These are phyloP conservation scores for Setophaga petechia DNA, from an alignment of 2,113 vertebrate species.

Conservation along the genomic window DNA sequence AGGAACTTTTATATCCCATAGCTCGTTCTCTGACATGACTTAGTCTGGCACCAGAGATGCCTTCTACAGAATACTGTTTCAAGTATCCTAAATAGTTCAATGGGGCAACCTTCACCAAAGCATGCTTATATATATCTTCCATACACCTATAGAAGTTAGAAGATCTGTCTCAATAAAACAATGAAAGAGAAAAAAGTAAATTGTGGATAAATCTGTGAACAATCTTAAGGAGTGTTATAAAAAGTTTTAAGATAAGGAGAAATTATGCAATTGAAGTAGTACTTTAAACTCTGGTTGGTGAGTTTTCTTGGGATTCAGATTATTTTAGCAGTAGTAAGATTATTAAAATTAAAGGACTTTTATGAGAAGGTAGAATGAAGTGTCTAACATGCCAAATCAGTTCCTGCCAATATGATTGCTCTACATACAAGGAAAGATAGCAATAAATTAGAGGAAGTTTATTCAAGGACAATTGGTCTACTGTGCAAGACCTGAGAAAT, in stretches of 20 bases:
- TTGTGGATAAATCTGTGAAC: background rate
- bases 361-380: conserved; percentile 56
- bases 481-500: conserved; percentile 32
- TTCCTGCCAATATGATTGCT: conserved; percentile 60
- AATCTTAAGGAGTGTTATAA: background rate
- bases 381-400: conserved; percentile 60
- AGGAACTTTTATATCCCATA: background rate
- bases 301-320: background rate
- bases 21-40: background rate
- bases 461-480: conserved; percentile 64
- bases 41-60: background rate
- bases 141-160: background rate
- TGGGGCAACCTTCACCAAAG: background rate
- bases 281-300: background rate
- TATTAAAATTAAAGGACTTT: conserved; percentile 70
- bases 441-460: conserved; percentile 65
- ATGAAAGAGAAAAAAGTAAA: background rate
- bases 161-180: background rate
- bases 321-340: conserved; percentile 59
- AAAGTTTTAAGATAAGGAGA: background rate
- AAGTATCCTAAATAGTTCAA: background rate
- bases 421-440: conserved; percentile 30
- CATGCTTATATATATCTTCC: background rate
- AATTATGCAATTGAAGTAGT: background rate
- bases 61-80: background rate